Evolutionary conservation across 1,140 invertebrate species (phyloP), one percentile per base, ranked within the genome.

Genomic region (Eriosoma lanigerum): DNA sequence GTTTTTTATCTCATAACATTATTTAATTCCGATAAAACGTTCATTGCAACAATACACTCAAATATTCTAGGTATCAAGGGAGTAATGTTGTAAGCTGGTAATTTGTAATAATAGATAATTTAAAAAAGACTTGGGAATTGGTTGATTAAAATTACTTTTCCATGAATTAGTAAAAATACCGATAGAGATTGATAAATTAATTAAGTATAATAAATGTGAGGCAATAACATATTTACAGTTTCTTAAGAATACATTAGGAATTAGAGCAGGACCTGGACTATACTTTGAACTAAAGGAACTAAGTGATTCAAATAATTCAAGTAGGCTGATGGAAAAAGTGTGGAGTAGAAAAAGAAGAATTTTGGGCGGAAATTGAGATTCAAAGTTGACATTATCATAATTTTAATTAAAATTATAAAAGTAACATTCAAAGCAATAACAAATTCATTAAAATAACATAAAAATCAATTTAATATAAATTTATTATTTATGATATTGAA

Each of bases 171-270:
- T 13, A 58, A 58, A 58, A 58, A 58, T 19, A 58, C 54, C 54
- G 21, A n/a, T n/a, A n/a, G 54, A 58, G 54, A 58, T 8, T 15
- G 54, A 58, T 58, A 58, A 58, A 58, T 58, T 58, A 58, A 58
- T 19, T n/a, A 58, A 19, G 54, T 58, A 58, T 58, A 58, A 58
- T 10, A 15, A 58, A 15, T 13, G 54, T 19, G 54, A n/a, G n/a
- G 54, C 15, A 58, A 58, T 10, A 58, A 58, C 54, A 58, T 10
- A 58, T 10, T 58, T 58, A 58, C 54, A 58, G n/a, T 58, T 58
- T 58, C 21, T 58, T 10, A 58, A 19, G 10, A 58, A 58, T 58
- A 58, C 21, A 58, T n/a, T 15, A 58, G 54, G 19, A 10, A 58
- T 58, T 58, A 10, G 21, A 19, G 15, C 54, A 58, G 54, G 54